Evolutionary conservation across 2,113 vertebrate genomes (phyloP), one percentile per base, ranked within the genome.

Genomic region (Mobula hypostoma): DNA sequence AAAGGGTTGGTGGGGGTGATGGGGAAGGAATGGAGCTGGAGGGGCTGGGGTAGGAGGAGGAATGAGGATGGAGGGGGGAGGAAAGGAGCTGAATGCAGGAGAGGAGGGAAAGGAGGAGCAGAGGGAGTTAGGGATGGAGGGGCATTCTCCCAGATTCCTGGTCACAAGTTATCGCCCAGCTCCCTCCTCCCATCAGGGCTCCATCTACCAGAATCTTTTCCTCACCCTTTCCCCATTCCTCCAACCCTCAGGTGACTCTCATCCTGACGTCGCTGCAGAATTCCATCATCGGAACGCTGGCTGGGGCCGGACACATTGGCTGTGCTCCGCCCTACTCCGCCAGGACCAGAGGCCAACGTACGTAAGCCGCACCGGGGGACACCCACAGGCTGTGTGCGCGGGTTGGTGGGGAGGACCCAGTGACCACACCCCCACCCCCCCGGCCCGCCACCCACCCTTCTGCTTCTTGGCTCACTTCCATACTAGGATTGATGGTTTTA

Each of bases 271-370:
- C 97, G 0, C 83, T 98, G 77, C 97, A 98, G 95, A 96, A 96
- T 0, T 94, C 96, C 94, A 97, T 98, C 95, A 97, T 98, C 95
- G 97, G 96, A 58, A 88, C 97, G 94, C 77, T 98, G 96, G 97
- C 96, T 92, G 96, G 94, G 2, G 77, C 5, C 0, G 97, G 97
- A 36, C 96, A 91, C 94, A 97, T 98, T 0, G 96, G 97, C 83
- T 98, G 97, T 94, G 96, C 96, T 0, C 97, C 97, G 0, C 97
- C 97, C 0, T 96, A 96, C 94, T 96, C 97, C 94, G 97, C 96
- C 94, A 97, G 96, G 95, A 95, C 95, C 93, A 96, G 97, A 94
- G 97, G 97, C 0, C 97, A 97, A 95, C 96, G 97, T 97, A 94
- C 96, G 97, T 95, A 0, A 0, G 0, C 0, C 1, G 12, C 63